Percentiles rank a stretch among this genome's conserved stretches.
Evolutionary conservation across 2,888 invertebrate genomes (phyloP).

Genomic region (Zygogramma bicolorata): DNA sequence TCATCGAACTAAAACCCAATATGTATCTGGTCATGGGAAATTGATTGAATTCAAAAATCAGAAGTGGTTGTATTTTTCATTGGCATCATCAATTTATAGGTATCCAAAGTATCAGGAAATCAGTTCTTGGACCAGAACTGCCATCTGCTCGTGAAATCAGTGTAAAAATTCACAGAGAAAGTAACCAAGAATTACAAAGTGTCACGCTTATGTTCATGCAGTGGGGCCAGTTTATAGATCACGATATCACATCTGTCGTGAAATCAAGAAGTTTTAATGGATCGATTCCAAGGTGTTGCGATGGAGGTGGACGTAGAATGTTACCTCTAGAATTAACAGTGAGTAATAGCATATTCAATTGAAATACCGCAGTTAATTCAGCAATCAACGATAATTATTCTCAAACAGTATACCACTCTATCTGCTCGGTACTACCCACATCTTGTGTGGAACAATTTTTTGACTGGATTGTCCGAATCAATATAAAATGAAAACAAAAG

Average conservation of each 20-base stretch:
- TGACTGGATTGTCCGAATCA: too few relatives aligned
- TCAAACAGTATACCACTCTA: too few relatives aligned
- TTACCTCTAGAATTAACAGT: constrained; percentile 75
- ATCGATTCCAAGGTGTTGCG: constrained; percentile 83
- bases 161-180: constrained; percentile 74
- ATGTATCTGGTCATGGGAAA: too few relatives aligned
- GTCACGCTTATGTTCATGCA: constrained; percentile 88
- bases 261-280: constrained; percentile 84
- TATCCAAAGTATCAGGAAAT: constrained; percentile 70
- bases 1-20: too few relatives aligned
- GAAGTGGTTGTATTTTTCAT: too few relatives aligned
- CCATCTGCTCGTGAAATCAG: constrained; percentile 85
- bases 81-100: constrained; percentile 49
- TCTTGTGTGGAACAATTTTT: too few relatives aligned
- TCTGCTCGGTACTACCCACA: too few relatives aligned
- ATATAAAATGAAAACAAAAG: too few relatives aligned
- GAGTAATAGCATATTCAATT: constrained; percentile 49
- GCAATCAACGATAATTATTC: too few relatives aligned
- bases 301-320: constrained; percentile 72
- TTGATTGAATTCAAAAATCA: too few relatives aligned
- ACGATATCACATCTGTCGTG: constrained; percentile 85
- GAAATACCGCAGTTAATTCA: neutral
- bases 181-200: constrained; percentile 74
- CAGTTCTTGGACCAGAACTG: constrained; percentile 72
- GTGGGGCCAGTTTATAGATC: constrained; percentile 93